These are phyloP conservation scores for Phalacrocorax carbo DNA, from an alignment of 2,113 vertebrate genomes.

Conservation along the genomic window DNA sequence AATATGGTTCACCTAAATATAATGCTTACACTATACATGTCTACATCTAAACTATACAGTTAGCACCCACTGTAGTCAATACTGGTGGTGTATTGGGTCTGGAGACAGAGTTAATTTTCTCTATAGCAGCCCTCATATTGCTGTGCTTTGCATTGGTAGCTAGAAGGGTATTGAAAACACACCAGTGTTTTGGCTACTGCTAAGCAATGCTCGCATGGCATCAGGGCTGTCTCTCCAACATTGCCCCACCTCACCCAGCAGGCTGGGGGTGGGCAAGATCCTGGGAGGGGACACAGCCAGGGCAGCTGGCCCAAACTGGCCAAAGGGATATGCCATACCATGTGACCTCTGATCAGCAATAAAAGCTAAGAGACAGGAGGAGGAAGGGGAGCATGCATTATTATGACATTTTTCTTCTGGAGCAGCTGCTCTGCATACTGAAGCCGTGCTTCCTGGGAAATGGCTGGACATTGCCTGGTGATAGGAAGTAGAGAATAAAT, in stretches of 20 bases:
- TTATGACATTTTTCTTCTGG: not conserved
- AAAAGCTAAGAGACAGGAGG: not conserved
- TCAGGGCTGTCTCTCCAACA: not conserved
- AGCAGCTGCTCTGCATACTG: not conserved
- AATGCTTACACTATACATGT: not conserved
- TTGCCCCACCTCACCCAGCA: not conserved
- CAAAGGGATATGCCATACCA: not conserved
- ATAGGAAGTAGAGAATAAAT: not conserved
- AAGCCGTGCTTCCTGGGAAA: not conserved
- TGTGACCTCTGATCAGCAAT: not conserved
- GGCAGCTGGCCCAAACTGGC: not conserved
- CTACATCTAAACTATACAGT: not conserved
- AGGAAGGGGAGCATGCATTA: not conserved
- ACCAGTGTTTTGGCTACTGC: not conserved
- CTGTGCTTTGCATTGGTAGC: not conserved
- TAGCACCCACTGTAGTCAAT: not conserved
- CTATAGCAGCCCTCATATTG: not conserved
- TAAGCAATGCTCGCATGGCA: not conserved
- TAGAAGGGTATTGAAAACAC: not conserved
- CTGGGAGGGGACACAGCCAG: not conserved
- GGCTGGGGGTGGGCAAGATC: not conserved
- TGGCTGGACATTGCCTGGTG: not conserved
- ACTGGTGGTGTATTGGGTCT: not conserved
- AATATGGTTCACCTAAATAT: not conserved
- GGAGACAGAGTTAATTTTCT: not conserved